A percentile compares a stretch with the other conserved stretches of the same genome.
These are phyloP conservation scores for Crotalus horridus DNA, from an alignment of 2,113 vertebrate species.

Conservation along the genomic window DNA sequence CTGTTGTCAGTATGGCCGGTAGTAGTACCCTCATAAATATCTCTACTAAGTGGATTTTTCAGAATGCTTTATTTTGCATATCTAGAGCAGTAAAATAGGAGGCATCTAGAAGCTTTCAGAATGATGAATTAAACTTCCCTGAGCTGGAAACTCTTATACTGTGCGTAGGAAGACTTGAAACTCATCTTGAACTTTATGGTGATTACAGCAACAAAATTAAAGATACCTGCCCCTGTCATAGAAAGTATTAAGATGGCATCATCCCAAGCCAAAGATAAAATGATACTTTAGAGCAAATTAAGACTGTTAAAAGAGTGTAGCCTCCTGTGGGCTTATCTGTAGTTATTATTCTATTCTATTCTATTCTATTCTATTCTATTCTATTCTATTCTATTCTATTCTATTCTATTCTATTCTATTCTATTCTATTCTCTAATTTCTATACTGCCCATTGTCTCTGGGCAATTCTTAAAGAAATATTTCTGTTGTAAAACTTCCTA, in stretches of 20 bases:
- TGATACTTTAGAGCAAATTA: neutral
- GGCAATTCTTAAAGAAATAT: neutral
- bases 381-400: too few species aligned
- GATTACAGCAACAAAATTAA: neutral
- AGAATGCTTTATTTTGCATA: neutral
- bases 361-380: too few species aligned
- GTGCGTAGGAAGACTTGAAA: neutral
- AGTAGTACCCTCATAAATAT: neutral
- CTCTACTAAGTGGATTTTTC: neutral
- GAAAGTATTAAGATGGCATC: neutral
- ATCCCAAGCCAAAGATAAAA: neutral
- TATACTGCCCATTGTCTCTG: neutral
- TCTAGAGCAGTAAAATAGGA: neutral
- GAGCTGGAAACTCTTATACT: neutral
- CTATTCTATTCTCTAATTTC: too few species aligned
- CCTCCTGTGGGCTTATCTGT: neutral
- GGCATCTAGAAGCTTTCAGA: neutral
- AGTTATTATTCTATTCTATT: neutral
- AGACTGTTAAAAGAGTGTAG: neutral
- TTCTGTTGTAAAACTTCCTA: neutral
- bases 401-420: too few species aligned
- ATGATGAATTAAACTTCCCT: neutral
- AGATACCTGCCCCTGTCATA: neutral
- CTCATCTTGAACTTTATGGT: neutral
- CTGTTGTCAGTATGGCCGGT: neutral